phyloP scores from a whole-genome alignment of 2,113 vertebrate species.

The Heliornis fulica region DNA sequence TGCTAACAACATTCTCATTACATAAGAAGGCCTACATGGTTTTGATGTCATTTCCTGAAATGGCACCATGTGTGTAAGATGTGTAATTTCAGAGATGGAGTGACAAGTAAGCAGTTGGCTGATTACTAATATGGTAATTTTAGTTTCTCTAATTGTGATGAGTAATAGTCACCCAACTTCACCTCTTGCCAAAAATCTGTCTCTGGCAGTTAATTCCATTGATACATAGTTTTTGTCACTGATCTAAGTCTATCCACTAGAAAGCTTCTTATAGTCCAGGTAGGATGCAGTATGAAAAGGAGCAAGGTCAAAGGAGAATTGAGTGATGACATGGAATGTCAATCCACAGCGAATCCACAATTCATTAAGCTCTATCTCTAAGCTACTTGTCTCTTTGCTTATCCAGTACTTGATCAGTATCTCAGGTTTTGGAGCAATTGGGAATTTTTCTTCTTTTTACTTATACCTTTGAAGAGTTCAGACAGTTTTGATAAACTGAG shows the following conservation, averaged over 20 bases:
- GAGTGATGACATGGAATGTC: neutral
- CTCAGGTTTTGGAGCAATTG: neutral
- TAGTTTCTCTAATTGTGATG: conserved; percentile 39
- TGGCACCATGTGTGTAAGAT: neutral
- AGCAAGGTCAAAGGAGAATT: neutral
- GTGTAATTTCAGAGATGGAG: neutral
- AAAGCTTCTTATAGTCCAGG: neutral
- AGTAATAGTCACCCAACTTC: conserved; percentile 26
- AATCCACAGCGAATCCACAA: neutral
- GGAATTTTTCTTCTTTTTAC: neutral
- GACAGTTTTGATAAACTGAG: neutral
- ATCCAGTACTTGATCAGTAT: neutral
- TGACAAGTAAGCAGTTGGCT: conserved; percentile 49
- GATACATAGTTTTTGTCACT: neutral
- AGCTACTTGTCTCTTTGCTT: neutral
- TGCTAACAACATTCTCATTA: neutral
- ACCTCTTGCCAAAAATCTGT: conserved; percentile 50
- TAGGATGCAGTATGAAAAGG: neutral
- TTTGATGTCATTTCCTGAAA: conserved; percentile 52
- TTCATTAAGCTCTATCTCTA: neutral
- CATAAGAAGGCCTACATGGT: neutral
- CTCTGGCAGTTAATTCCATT: neutral
- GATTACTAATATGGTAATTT: conserved; percentile 44
- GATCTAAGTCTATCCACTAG: neutral
- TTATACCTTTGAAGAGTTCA: neutral